Base-by-base conservation (phyloP, 2,113 vertebrate species). In the Coryphaenoides rupestris region DNA sequence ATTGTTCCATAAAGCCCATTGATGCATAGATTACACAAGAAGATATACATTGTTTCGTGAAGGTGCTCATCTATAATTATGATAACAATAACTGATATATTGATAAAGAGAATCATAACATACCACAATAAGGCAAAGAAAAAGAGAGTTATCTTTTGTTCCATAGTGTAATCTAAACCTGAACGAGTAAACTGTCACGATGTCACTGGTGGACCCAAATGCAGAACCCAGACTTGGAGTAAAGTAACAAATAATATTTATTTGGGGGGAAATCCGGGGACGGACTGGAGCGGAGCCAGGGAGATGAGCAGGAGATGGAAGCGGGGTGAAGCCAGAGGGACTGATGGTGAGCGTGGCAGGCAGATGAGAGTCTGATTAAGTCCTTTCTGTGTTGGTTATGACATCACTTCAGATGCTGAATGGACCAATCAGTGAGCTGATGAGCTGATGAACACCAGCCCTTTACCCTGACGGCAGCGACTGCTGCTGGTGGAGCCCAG, bases 1-100 rank as follows among this genome's bases (percentile, higher is more conserved):
- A 58, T 19, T 2, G 79, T 70, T 21, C 79, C 84, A 63, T n/a
- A n/a, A n/a, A n/a, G n/a, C n/a, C n/a, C n/a, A n/a, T n/a, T n/a
- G n/a, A n/a, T n/a, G n/a, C n/a, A n/a, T n/a, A n/a, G n/a, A n/a
- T n/a, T n/a, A n/a, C n/a, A n/a, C n/a, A n/a, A n/a, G n/a, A n/a
- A n/a, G n/a, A n/a, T n/a, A n/a, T n/a, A 82, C 84, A 84, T 86
- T 0, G 79, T 81, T 15, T 80, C 55, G 28, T 86, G 81, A 7
- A 86, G 74, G 19, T 40, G 59, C 67, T 65, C 74, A 52, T 82
- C 79, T 1, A 23, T 1, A 19, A 73, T 16, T 5, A 84, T 62
- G 21, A n/a, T 21, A 12, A 81, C 2, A 53, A 78, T n/a, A n/a
- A n/a, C n/a, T n/a, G n/a, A n/a, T n/a, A n/a, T n/a, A n/a, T n/a